A percentile compares a stretch with the other conserved stretches of the same genome.
Evolutionary conservation across 2,888 invertebrate genomes (phyloP).

Genomic region (Sepiola atlantica): DNA sequence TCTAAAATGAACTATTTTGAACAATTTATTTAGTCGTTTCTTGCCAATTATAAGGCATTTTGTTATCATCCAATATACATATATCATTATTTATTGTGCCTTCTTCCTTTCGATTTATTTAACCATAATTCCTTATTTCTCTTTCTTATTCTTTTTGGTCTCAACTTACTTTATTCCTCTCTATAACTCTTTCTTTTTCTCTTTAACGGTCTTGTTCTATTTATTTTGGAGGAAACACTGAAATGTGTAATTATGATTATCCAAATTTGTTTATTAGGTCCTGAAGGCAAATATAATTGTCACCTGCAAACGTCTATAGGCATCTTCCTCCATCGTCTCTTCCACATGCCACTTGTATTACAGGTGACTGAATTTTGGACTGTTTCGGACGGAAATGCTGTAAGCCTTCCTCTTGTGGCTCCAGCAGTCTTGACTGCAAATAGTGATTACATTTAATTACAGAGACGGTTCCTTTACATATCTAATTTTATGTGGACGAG

Average conservation of each 20-base stretch:
- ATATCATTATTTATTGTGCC: too few relatives aligned
- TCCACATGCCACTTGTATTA: neutral
- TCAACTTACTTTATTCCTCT: neutral
- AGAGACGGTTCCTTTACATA: neutral
- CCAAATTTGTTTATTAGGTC: neutral
- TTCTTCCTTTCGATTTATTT: neutral
- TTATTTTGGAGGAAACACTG: neutral
- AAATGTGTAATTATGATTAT: neutral
- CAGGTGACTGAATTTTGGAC: neutral
- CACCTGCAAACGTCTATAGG: neutral
- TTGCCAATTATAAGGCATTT: too few relatives aligned
- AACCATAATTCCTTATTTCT: neutral
- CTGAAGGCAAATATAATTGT: constrained; percentile 3
- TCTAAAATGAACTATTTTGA: too few relatives aligned
- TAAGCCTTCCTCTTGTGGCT: neutral
- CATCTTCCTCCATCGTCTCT: neutral
- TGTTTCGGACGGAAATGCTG: neutral
- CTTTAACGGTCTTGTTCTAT: neutral
- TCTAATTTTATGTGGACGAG: constrained; percentile 9
- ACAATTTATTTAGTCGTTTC: too few relatives aligned
- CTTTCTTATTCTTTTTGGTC: neutral
- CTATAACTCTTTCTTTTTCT: neutral
- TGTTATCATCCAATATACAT: too few relatives aligned
- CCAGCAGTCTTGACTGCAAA: constrained; percentile 32
- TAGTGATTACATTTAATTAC: constrained; percentile 32